Percentiles rank a stretch among this genome's conserved stretches.
Evolutionary conservation across 2,113 vertebrate genomes (phyloP).

Genomic region (Menidia beryllina): DNA sequence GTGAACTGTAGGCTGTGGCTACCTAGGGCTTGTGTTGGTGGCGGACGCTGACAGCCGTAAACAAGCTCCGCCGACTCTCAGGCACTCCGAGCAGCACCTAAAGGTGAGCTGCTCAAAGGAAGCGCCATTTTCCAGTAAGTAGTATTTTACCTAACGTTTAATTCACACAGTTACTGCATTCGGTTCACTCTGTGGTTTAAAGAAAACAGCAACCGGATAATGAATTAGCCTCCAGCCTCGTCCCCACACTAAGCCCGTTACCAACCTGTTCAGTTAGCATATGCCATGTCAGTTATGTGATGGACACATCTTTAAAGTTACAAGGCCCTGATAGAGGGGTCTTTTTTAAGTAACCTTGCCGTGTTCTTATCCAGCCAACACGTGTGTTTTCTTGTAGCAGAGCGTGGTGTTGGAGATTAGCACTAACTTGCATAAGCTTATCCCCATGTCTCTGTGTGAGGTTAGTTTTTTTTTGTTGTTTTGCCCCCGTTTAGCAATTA

Average conservation of each 20-base stretch:
- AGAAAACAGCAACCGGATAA: too few relatives aligned
- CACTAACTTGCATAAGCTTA: constrained; percentile 16
- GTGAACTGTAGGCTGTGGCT: constrained; percentile 57
- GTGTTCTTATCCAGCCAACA: constrained; percentile 21
- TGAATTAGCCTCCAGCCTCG: constrained; percentile 21
- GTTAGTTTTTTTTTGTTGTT: too few relatives aligned
- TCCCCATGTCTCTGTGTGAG: background rate
- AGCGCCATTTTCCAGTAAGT: background rate
- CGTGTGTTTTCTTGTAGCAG: constrained; percentile 8
- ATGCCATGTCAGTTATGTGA: background rate
- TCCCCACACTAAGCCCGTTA: background rate
- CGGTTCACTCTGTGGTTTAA: background rate
- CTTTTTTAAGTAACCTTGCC: constrained; percentile 3
- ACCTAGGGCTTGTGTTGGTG: constrained; percentile 22
- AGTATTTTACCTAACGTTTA: background rate
- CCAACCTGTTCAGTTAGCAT: constrained; percentile 1
- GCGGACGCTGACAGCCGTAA: constrained; percentile 51
- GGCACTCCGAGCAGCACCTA: constrained; percentile 2
- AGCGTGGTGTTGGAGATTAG: constrained; percentile 24
- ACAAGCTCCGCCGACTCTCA: constrained; percentile 41
- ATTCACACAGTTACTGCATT: background rate
- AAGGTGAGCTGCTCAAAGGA: background rate
- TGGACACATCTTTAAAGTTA: background rate
- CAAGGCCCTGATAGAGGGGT: background rate
- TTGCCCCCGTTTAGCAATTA: background rate